Conservation (phyloP, 2,888 invertebrate species). For the Synergus gifuensis region DNA sequence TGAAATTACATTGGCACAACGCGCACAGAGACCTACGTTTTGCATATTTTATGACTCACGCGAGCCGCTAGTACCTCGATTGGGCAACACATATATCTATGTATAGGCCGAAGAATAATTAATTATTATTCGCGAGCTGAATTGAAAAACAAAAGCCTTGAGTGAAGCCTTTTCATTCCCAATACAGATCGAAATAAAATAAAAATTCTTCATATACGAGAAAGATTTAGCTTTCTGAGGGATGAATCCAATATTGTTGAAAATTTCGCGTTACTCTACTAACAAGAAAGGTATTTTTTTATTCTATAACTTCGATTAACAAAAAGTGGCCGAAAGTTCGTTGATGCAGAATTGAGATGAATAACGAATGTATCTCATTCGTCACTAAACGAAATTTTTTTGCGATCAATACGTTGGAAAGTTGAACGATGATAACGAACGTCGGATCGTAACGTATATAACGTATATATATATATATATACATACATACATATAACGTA, state of each 20-base stretch:
- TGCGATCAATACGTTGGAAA: slow-evolving; percentile 36
- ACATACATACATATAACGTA: background rate
- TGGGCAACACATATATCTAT: background rate
- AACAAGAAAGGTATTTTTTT: background rate
- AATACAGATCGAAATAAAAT: background rate
- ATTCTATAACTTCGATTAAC: slow-evolving; percentile 44
- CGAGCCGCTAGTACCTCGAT: slow-evolving; percentile 2
- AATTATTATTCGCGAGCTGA: slow-evolving; percentile 12
- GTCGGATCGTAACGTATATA: slow-evolving; percentile 33
- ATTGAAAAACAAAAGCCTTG: slow-evolving; percentile 4
- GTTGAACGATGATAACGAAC: slow-evolving; percentile 43
- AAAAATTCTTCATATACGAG: background rate
- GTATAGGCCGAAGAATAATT: slow-evolving; percentile 21
- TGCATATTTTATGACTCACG: slow-evolving; percentile 14
- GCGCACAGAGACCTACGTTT: slow-evolving; percentile 24
- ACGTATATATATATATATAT: background rate
- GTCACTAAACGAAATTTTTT: slow-evolving; percentile 50
- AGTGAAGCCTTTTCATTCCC: background rate
- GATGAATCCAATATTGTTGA: background rate
- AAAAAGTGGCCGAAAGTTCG: slow-evolving; percentile 39
- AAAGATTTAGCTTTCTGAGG: background rate
- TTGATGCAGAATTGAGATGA: slow-evolving; percentile 47
- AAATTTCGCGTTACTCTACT: background rate
- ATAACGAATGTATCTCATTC: slow-evolving; percentile 50
- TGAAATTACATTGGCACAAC: slow-evolving; percentile 2